Conservation (phyloP, 2,888 invertebrate genomes). For the Euzophera pinguis region DNA sequence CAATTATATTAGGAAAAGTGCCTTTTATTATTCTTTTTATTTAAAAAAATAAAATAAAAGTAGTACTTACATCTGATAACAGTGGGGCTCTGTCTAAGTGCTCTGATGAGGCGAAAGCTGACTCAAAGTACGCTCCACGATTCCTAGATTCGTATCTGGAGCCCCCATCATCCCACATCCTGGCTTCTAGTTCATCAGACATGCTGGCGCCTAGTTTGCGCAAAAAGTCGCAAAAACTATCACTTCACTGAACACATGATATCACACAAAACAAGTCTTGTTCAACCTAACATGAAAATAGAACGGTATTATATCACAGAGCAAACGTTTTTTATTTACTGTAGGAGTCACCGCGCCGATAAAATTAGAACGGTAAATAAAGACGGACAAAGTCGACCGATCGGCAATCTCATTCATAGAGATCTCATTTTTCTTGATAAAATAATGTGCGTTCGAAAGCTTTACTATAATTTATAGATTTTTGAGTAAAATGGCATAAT, state of each 20-base stretch:
- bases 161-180: constrained; percentile 72
- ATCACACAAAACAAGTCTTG: constrained; percentile 1
- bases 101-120: constrained; percentile 68
- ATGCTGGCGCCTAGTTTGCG: constrained; percentile 61
- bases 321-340: constrained; percentile 18
- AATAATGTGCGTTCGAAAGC: not conserved
- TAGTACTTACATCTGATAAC: constrained; percentile 59
- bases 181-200: constrained; percentile 74
- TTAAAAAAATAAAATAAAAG: constrained; percentile 4
- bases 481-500: no score
- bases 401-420: not conserved
- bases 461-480: not conserved
- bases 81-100: constrained; percentile 69
- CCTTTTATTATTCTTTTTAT: not conserved
- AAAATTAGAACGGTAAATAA: constrained; percentile 26
- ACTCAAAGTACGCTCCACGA: constrained; percentile 61
- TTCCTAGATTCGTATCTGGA: constrained; percentile 59
- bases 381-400: constrained; percentile 1
- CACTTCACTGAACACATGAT: constrained; percentile 36
- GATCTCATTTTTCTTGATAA: constrained; percentile 5
- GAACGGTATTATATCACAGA: constrained; percentile 13
- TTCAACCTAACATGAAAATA: not conserved
- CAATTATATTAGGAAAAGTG: no score
- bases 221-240: constrained; percentile 17
- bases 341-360: constrained; percentile 15